Conservation (phyloP, 1,140 invertebrate genomes). For the Formica exsecta region DNA sequence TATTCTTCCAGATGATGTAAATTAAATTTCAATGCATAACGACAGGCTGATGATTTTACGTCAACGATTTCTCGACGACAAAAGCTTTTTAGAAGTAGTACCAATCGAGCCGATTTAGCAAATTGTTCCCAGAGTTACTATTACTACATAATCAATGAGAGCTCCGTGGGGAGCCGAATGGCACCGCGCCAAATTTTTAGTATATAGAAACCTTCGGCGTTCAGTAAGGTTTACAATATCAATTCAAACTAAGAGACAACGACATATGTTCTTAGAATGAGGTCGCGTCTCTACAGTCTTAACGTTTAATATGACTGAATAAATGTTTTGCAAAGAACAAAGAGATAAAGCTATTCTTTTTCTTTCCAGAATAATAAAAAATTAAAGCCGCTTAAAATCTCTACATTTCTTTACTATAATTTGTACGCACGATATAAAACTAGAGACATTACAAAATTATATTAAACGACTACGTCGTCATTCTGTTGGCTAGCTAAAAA, state of each 20-base stretch:
- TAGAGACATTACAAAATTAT: slow-evolving; percentile 17
- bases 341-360: too few species aligned
- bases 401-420: slow-evolving; percentile 5
- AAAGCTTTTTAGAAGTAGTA: slow-evolving; percentile 18
- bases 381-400: slow-evolving; percentile 27
- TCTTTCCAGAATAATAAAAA: not conserved
- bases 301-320: slow-evolving; percentile 7
- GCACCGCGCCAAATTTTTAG: slow-evolving; percentile 71
- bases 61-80: not conserved
- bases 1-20: not conserved
- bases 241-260: slow-evolving; percentile 16
- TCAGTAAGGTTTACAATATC: slow-evolving; percentile 63
- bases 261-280: slow-evolving; percentile 54
- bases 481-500: not conserved
- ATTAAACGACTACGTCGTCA: slow-evolving; percentile 17
- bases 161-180: slow-evolving; percentile 55
- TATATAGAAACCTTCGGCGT: slow-evolving; percentile 17
- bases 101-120: slow-evolving; percentile 61
- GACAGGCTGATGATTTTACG: slow-evolving; percentile 25
- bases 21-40: not conserved
- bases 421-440: not conserved
- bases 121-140: slow-evolving; percentile 59
- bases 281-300: not conserved
- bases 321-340: not conserved
- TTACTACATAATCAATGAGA: slow-evolving; percentile 74